Conservation (phyloP, 1,140 invertebrate genomes). For the Ericerus pela region DNA sequence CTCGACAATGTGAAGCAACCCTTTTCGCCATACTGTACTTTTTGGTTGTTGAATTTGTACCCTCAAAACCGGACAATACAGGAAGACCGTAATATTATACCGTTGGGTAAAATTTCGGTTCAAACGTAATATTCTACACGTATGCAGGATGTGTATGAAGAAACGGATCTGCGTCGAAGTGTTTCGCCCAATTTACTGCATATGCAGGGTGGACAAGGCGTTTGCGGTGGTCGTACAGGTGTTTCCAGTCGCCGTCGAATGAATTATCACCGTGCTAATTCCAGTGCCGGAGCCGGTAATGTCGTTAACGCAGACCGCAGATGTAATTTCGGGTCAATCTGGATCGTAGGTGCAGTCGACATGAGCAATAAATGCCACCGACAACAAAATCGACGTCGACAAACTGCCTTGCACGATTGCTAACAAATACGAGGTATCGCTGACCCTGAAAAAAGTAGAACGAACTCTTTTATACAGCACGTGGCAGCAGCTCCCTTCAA, state of each 20-base stretch:
- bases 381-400: not conserved
- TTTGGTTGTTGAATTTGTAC: too few species aligned
- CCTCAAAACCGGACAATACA: too few species aligned
- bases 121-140: too few species aligned
- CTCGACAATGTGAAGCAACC: too few species aligned
- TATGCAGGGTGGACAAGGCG: too few species aligned
- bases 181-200: too few species aligned
- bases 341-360: conserved; percentile 15
- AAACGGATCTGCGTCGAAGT: too few species aligned
- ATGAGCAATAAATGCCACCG: not conserved
- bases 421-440: conserved; percentile 15
- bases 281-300: conserved; percentile 7
- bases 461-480: not conserved
- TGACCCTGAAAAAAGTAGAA: conserved; percentile 5
- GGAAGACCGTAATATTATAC: too few species aligned
- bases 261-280: conserved; percentile 1
- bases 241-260: not conserved
- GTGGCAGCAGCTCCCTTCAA: not conserved
- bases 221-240: too few species aligned
- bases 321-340: conserved; percentile 13
- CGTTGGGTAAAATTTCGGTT: too few species aligned
- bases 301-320: not conserved
- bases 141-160: too few species aligned
- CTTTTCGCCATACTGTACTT: too few species aligned
- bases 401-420: conserved; percentile 14